Evolutionary conservation across 2,797 vertebrate species (phyloP).

Genomic region (Sebastolobus altivelis): DNA sequence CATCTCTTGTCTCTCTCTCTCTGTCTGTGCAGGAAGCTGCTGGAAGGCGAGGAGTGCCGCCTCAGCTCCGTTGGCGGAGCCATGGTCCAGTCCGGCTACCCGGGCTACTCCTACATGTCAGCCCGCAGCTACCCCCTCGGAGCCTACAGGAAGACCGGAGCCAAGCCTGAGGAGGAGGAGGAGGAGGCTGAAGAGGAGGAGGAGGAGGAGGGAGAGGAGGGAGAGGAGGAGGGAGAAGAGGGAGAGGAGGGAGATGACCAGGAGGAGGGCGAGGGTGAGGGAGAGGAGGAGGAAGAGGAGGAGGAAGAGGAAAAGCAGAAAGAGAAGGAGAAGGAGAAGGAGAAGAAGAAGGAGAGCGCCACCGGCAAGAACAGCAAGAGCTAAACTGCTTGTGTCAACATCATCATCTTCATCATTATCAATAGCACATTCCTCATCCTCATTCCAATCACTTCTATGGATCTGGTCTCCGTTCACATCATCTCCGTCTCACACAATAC

Average conservation of each 20-base stretch:
- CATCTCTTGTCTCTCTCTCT: slow-evolving; percentile 14
- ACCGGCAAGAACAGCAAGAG: slow-evolving; percentile 81
- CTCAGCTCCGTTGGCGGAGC: slow-evolving; percentile 82
- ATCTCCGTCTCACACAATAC: slow-evolving; percentile 35
- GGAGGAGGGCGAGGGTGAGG: slow-evolving; percentile 50
- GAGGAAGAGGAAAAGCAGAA: slow-evolving; percentile 29
- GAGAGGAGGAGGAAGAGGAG: slow-evolving; percentile 32
- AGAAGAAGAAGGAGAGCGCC: slow-evolving; percentile 63
- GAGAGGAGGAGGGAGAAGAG: slow-evolving; percentile 39
- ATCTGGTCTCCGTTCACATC: slow-evolving; percentile 56
- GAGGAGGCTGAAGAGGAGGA: slow-evolving; percentile 69
- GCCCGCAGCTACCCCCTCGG: slow-evolving; percentile 80
- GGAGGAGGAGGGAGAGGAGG: slow-evolving; percentile 51
- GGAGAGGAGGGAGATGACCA: slow-evolving; percentile 49
- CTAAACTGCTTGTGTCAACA: slow-evolving; percentile 69
- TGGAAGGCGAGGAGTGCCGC: slow-evolving; percentile 90
- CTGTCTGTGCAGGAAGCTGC: slow-evolving; percentile 84
- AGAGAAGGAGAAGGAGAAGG: slow-evolving; percentile 30
- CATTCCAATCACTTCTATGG: slow-evolving; percentile 49
- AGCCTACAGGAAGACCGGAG: slow-evolving; percentile 77
- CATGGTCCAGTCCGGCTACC: slow-evolving; percentile 83
- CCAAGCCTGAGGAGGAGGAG: slow-evolving; percentile 83
- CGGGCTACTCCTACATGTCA: slow-evolving; percentile 80
- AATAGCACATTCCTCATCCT: slow-evolving; percentile 51
- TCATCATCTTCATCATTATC: slow-evolving; percentile 41